Evolutionary conservation across 2,888 invertebrate species (phyloP).

Genomic region (Cremastinae sp.): DNA sequence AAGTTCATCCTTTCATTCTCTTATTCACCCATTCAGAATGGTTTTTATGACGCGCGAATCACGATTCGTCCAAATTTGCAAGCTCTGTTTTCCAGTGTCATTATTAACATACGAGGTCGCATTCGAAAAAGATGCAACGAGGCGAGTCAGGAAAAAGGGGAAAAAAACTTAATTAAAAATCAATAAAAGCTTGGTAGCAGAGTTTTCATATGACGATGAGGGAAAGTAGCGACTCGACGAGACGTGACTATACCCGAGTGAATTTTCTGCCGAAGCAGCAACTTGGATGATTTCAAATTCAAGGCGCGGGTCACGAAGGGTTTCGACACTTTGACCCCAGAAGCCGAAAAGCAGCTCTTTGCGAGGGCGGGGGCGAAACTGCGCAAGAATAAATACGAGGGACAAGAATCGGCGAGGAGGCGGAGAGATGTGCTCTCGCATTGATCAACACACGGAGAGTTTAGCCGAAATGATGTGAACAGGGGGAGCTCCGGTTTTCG

Average conservation of each 20-base stretch:
- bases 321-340: too few relatives aligned
- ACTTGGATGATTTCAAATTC: not conserved
- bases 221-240: not conserved
- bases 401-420: not conserved
- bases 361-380: not conserved
- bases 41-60: too few relatives aligned
- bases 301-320: not conserved
- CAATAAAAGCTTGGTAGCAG: not conserved
- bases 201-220: not conserved
- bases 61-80: too few relatives aligned
- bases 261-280: not conserved
- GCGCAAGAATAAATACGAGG: not conserved
- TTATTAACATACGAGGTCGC: too few relatives aligned
- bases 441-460: conserved; percentile 42
- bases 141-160: too few relatives aligned
- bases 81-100: too few relatives aligned
- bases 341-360: too few relatives aligned
- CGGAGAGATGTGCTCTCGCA: conserved; percentile 18
- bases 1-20: too few relatives aligned
- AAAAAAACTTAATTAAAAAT: conserved; percentile 4
- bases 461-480: conserved; percentile 25
- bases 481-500: conserved; percentile 11
- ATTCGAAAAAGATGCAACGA: too few relatives aligned
- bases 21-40: too few relatives aligned
- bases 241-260: not conserved